Percentiles rank a stretch among this genome's conserved stretches.
phyloP scores from a whole-genome alignment of 2,113 vertebrate genomes.

The Hippotragus niger region DNA sequence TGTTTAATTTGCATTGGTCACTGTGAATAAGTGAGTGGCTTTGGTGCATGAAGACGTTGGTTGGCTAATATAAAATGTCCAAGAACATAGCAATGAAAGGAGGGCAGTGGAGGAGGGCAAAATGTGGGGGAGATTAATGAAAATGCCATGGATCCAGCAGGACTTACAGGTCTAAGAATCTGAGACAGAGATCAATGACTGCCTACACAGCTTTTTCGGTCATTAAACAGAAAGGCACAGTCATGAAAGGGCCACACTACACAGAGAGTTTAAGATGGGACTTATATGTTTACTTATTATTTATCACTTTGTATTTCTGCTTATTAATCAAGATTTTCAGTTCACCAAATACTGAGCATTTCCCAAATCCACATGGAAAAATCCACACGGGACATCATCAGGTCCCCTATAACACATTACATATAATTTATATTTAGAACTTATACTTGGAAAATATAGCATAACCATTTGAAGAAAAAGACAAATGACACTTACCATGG shows the following conservation, averaged over 20 bases:
- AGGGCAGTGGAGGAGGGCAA: neutral
- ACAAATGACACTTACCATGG: constrained; percentile 83
- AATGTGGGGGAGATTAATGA: neutral
- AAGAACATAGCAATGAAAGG: neutral
- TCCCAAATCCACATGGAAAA: neutral
- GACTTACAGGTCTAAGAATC: neutral
- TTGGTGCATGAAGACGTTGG: neutral
- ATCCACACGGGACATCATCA: neutral
- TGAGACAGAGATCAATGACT: neutral
- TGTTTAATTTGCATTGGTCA: neutral
- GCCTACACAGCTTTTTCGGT: neutral
- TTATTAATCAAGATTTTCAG: neutral
- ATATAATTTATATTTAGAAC: neutral
- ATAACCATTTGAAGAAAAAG: neutral
- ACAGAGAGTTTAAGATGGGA: neutral
- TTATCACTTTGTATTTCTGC: neutral
- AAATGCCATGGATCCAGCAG: neutral
- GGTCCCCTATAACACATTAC: neutral
- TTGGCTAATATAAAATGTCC: neutral
- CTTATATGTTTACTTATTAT: neutral
- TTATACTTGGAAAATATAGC: neutral
- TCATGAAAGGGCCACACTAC: neutral
- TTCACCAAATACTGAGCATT: neutral
- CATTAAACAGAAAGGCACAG: neutral
- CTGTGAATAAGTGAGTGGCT: neutral